Evolutionary conservation across 1,140 invertebrate genomes (phyloP), one percentile per base, ranked within the genome.

Genomic region (Cryptotermes secundus): DNA sequence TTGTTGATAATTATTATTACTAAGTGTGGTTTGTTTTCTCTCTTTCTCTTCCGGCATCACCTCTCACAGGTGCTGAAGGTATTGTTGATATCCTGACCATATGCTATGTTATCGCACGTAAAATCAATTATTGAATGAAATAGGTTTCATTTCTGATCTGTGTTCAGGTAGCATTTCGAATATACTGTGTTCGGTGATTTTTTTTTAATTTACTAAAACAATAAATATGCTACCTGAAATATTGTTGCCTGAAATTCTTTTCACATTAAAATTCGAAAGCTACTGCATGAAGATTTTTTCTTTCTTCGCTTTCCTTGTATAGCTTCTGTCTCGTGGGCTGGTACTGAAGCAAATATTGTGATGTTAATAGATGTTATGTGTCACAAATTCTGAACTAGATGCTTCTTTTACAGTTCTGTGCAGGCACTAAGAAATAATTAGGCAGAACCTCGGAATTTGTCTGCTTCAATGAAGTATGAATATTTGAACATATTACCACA

Each of bases 41-140:
- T 89, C 86, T 89, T 87, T 89, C 87, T 90, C 88, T 88, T 87
- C 87, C 86, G 88, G 88, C 88, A 88, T 89, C 88, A 87, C 86
- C 88, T 85, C 88, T 88, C 87, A 88, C 91, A 95, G 93, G 94
- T 95, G 92, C 93, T 94, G 91, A 95, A 95, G 93, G 93, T 94
- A 94, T 92, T 90, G 89, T 89, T 90, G 89, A 35, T 42, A 72
- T 72, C 59, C 59, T 72, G 59, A 72, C 59, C 59, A 72, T 72
- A 72, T 72, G 59, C 59, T 72, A 31, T 72, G 19, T 72, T n/a
- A 9, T n/a, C 9, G 59, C 59, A 72, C 59, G 59, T 72, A 16
- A 72, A 26, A 72, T n/a, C 26, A 72, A 31, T 4, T 26, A 42
- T 85, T 26, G 59, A 82, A 72, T 80, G 38, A 85, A 80, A 85